Percentiles rank a stretch among this genome's conserved stretches.
Evolutionary conservation across 2,888 invertebrate species (phyloP).

Genomic region (Myathropa florea): DNA sequence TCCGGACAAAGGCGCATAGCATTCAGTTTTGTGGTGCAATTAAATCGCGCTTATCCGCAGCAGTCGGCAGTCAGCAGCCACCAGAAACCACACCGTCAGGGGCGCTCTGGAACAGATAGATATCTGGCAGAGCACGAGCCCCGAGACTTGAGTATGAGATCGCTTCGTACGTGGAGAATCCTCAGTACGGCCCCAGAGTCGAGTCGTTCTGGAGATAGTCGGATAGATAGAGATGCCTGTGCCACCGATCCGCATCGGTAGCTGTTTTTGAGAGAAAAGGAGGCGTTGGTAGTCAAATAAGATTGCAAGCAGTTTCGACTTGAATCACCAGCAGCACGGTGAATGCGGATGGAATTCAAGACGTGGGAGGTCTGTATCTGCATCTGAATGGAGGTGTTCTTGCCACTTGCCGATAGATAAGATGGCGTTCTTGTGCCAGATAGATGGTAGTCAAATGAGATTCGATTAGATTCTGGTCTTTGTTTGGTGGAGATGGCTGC

Average conservation of each 20-base stretch:
- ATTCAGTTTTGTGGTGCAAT: constrained; percentile 41
- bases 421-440: neutral
- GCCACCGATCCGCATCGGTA: constrained; percentile 52
- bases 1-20: constrained; percentile 51
- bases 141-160: constrained; percentile 7
- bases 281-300: neutral
- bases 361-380: neutral
- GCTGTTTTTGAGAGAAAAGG: neutral
- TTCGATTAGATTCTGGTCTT: too few relatives aligned
- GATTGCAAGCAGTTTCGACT: neutral
- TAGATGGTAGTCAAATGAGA: neutral
- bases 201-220: constrained; percentile 12
- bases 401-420: neutral
- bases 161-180: neutral
- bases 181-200: neutral
- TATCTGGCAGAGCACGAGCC: constrained; percentile 62
- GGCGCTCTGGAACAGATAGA: constrained; percentile 33
- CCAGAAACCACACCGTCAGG: constrained; percentile 46
- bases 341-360: neutral
- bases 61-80: neutral
- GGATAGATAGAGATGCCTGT: constrained; percentile 33
- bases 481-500: too few relatives aligned
- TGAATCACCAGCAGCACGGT: neutral
- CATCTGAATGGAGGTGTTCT: neutral
- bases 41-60: constrained; percentile 59